These are phyloP conservation scores for Vanessa cardui DNA, from an alignment of 2,888 invertebrate species.

Conservation along the genomic window DNA sequence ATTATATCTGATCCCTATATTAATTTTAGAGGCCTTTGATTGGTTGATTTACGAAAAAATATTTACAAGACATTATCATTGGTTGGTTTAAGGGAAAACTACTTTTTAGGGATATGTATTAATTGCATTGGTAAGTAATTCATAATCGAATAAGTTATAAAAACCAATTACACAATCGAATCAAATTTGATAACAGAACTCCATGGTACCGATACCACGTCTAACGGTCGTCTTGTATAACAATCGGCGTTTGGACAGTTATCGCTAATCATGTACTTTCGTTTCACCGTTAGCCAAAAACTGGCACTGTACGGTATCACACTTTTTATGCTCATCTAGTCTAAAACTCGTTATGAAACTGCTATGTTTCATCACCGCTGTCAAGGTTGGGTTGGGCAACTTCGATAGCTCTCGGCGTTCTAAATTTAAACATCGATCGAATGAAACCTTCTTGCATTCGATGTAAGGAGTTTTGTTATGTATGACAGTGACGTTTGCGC, in stretches of 20 bases:
- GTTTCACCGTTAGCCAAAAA: slow-evolving; percentile 73
- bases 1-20: not conserved
- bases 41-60: too few species aligned
- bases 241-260: slow-evolving; percentile 65
- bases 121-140: not conserved
- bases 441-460: slow-evolving; percentile 1
- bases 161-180: slow-evolving; percentile 24
- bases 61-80: too few species aligned
- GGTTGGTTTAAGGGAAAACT: too few species aligned
- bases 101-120: too few species aligned
- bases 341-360: slow-evolving; percentile 76
- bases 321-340: slow-evolving; percentile 69
- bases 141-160: slow-evolving; percentile 3
- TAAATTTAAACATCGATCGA: slow-evolving; percentile 2
- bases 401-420: slow-evolving; percentile 13
- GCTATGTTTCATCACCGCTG: slow-evolving; percentile 65
- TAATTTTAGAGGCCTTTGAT: too few species aligned
- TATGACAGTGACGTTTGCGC: not conserved
- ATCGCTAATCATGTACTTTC: slow-evolving; percentile 77
- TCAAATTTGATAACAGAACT: slow-evolving; percentile 22
- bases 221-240: slow-evolving; percentile 37
- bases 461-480: not conserved
- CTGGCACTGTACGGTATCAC: slow-evolving; percentile 79
- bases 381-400: slow-evolving; percentile 60
- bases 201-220: slow-evolving; percentile 18